Evolutionary conservation across 2,113 vertebrate genomes (phyloP), one percentile per base, ranked within the genome.

Genomic region (Capricornis sumatraensis): DNA sequence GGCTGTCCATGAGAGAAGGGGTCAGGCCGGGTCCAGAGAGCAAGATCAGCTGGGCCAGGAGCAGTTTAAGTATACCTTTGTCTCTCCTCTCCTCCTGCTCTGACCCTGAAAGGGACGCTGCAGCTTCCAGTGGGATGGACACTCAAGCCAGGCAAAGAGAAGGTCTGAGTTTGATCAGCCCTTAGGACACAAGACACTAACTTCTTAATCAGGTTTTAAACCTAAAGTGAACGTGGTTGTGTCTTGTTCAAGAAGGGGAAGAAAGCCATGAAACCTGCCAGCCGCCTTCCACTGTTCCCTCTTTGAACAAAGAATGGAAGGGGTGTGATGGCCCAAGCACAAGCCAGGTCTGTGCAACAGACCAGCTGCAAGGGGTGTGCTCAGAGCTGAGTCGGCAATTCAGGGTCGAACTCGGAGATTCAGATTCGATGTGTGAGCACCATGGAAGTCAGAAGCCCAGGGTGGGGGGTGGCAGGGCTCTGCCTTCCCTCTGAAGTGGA

Each of bases 371-470:
- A 2, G 19, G 10, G 30, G 6, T 11, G 23, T 7, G 50, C 16
- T 43, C 6, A 53, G 47, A 5, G 36, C 55, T 1, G 6, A 23
- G 21, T 17, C 55, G 0, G 50, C 19, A 1, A 2, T 47, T 47
- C 2, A 2, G n/a, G 15, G 67, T 45, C 33, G 21, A 45, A 12
- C 15, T 10, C 0, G 2, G 50, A 30, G 76, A 2, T 25, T 19
- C 43, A 7, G 0, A 40, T n/a, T 57, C 6, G 2, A n/a, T 5
- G 81, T 6, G 4, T 1, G 28, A n/a, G 19, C 21, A 28, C 28
- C 21, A 4, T 2, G 12, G 92, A 23, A 71, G 47, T 79, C 5
- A 16, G 15, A 43, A 2, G 55, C 36, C 19, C 47, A 16, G 3
- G 13, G 1, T 2, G 1, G 23, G 21, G n/a, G 0, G 14, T 6